Evolutionary conservation across 2,797 vertebrate species (phyloP).

Genomic region (Eospalax fontanierii): DNA sequence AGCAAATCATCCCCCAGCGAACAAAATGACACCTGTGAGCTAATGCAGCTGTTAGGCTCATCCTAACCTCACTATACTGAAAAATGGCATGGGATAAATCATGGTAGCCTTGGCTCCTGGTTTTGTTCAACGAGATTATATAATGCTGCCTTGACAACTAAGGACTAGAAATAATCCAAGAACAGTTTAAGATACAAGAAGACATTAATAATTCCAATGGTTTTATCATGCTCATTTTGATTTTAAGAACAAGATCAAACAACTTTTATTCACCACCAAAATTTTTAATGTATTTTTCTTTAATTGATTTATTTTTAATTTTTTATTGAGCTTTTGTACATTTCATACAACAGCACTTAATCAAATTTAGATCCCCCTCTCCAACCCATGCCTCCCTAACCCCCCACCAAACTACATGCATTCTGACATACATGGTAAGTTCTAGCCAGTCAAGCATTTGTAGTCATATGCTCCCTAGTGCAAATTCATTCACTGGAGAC

Average conservation of each 20-base stretch:
- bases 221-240: conserved; percentile 57
- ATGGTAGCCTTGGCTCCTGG: background rate
- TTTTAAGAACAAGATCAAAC: conserved; percentile 56
- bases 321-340: no score
- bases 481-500: no score
- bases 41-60: conserved; percentile 46
- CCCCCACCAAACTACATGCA: no score
- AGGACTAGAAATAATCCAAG: conserved; percentile 10
- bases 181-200: background rate
- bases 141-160: background rate
- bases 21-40: background rate
- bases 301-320: no score
- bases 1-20: conserved; percentile 13
- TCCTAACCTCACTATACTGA: background rate
- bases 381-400: no score
- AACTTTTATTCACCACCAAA: conserved; percentile 9
- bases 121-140: background rate
- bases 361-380: no score
- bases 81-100: background rate
- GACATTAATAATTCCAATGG: background rate
- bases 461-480: no score
- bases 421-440: no score
- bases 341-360: no score
- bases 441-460: no score
- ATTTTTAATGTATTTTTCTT: no score